A percentile compares a stretch with the other conserved stretches of the same genome.
These are phyloP conservation scores for Chaenocephalus aceratus DNA, from an alignment of 2,113 vertebrate species.

Conservation along the genomic window DNA sequence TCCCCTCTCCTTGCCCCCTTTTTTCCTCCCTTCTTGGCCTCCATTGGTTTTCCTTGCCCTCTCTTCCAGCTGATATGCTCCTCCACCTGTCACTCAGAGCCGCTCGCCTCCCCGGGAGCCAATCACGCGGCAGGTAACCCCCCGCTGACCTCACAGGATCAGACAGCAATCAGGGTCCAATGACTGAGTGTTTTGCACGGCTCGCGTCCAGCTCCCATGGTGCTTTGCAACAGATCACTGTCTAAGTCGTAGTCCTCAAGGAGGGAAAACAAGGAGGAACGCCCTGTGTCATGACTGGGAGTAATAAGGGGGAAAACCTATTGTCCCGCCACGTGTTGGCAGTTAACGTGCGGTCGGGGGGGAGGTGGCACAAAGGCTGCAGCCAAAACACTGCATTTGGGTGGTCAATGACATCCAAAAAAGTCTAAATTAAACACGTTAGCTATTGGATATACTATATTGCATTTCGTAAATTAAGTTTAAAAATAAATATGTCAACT, in stretches of 20 bases:
- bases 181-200: constrained; percentile 50
- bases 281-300: constrained; percentile 20
- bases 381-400: not conserved
- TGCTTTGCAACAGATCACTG: constrained; percentile 73
- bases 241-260: constrained; percentile 38
- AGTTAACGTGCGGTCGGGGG: constrained; percentile 22
- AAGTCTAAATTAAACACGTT: not conserved
- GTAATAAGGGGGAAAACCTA: constrained; percentile 26
- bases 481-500: not conserved
- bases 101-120: constrained; percentile 21
- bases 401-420: not conserved
- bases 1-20: constrained; percentile 28
- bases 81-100: constrained; percentile 57
- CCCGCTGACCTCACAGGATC: constrained; percentile 70
- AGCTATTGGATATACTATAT: not conserved
- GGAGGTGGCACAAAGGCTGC: not conserved
- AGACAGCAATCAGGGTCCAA: constrained; percentile 61
- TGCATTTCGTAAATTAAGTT: not conserved
- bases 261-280: constrained; percentile 42
- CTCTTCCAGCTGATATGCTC: constrained; percentile 47
- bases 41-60: constrained; percentile 35
- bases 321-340: constrained; percentile 37
- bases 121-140: constrained; percentile 43
- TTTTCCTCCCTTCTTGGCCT: not conserved
- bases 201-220: constrained; percentile 61